Conservation (phyloP, 2,113 vertebrate species). For the Sigmodon hispidus region DNA sequence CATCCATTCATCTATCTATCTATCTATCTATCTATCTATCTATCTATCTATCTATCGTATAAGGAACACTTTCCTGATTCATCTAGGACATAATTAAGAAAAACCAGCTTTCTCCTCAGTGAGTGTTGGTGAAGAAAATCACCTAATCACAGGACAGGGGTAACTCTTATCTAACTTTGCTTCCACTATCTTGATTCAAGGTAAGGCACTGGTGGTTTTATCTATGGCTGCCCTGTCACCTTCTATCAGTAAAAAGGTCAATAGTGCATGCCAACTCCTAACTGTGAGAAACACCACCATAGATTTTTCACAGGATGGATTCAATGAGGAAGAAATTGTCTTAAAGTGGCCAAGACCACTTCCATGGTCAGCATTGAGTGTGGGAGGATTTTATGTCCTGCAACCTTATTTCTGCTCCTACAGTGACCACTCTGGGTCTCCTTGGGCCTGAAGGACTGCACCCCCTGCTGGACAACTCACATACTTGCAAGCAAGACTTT, state of each 20-base stretch:
- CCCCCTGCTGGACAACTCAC: accelerated
- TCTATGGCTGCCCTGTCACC: accelerated
- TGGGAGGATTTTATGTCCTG: neutral
- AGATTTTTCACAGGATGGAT: too few species aligned
- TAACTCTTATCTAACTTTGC: too few species aligned
- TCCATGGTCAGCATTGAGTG: neutral
- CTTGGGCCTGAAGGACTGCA: accelerated
- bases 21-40: neutral
- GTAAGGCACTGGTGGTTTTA: too few species aligned
- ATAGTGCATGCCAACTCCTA: accelerated
- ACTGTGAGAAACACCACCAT: neutral
- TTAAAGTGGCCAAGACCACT: neutral
- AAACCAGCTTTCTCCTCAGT: neutral
- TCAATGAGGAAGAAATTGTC: neutral
- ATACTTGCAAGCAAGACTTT: too few species aligned
- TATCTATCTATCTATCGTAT: neutral
- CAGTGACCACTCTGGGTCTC: too few species aligned
- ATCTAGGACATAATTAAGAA: neutral
- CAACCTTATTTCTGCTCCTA: too few species aligned
- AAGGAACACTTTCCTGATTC: neutral
- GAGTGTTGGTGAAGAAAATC: neutral
- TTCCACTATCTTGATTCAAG: neutral
- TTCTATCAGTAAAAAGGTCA: neutral
- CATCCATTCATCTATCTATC: neutral
- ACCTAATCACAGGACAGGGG: neutral